Conservation (phyloP, 2,888 invertebrate genomes). For the Drosophila kuntzei region DNA sequence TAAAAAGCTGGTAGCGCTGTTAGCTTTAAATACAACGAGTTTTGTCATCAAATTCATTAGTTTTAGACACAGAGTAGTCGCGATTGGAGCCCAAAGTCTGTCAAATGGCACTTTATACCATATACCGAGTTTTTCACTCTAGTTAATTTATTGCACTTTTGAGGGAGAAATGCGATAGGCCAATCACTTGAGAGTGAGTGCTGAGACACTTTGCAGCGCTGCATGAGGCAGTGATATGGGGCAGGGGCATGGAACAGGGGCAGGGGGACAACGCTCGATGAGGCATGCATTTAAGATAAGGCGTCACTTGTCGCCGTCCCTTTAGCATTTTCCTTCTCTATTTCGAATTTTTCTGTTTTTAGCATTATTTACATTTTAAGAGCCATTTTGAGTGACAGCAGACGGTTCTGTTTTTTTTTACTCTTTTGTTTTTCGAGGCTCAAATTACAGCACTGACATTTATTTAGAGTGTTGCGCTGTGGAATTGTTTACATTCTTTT, state of each 20-base stretch:
- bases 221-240: neutral
- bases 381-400: conserved; percentile 64
- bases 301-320: conserved; percentile 71
- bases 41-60: conserved; percentile 79
- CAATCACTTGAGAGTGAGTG: conserved; percentile 72
- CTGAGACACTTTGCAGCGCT: conserved; percentile 61
- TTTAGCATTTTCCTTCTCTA: conserved; percentile 48
- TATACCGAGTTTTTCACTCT: conserved; percentile 25
- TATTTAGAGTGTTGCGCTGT: conserved; percentile 44
- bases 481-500: conserved; percentile 58
- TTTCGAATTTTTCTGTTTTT: conserved; percentile 40
- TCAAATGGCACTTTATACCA: conserved; percentile 19
- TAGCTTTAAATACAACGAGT: conserved; percentile 62
- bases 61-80: too few relatives aligned
- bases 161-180: conserved; percentile 74
- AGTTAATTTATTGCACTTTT: conserved; percentile 17
- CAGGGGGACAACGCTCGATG: conserved; percentile 32
- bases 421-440: conserved; percentile 33
- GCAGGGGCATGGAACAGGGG: neutral
- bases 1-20: conserved; percentile 55
- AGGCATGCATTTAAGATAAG: conserved; percentile 80
- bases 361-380: conserved; percentile 79
- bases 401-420: conserved; percentile 20
- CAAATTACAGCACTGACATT: conserved; percentile 64
- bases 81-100: conserved; percentile 35